These are phyloP conservation scores for Choloepus hoffmanni DNA, from an alignment of 2,113 vertebrate species.

Conservation along the genomic window DNA sequence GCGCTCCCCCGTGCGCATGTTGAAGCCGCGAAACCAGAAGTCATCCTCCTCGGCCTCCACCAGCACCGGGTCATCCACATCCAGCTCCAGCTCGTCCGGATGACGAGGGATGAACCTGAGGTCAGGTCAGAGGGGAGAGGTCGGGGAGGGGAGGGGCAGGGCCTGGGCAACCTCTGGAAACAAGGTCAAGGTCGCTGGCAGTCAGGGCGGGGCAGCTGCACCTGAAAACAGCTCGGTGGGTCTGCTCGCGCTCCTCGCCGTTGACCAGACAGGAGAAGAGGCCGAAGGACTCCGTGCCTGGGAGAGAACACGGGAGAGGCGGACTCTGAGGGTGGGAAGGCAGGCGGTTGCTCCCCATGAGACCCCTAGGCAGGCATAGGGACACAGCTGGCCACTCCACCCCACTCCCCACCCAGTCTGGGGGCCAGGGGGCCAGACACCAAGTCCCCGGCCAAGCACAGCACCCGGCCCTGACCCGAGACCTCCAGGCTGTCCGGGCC, in stretches of 20 bases:
- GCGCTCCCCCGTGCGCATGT: constrained; percentile 96
- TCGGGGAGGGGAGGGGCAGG: too few relatives aligned
- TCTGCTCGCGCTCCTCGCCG: constrained; percentile 96
- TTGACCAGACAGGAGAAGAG: constrained; percentile 97
- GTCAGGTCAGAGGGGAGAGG: accelerated
- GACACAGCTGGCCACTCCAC: not conserved
- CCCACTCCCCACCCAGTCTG: not conserved
- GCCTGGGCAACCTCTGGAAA: not conserved
- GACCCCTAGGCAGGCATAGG: accelerated
- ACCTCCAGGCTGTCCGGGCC: not conserved
- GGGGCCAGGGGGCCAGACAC: too few relatives aligned
- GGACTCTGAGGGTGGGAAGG: not conserved
- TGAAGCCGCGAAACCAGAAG: constrained; percentile 98
- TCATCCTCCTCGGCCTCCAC: constrained; percentile 97
- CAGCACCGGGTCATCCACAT: constrained; percentile 95
- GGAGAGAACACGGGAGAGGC: too few relatives aligned
- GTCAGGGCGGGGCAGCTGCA: constrained; percentile 38
- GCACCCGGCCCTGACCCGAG: too few relatives aligned
- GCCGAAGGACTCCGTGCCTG: constrained; percentile 98
- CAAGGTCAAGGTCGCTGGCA: not conserved
- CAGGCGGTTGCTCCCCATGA: not conserved
- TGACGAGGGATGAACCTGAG: constrained; percentile 97
- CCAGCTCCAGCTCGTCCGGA: constrained; percentile 95
- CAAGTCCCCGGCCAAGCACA: too few relatives aligned
- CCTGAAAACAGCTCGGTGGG: constrained; percentile 95